Evolutionary conservation across 2,797 vertebrate genomes (phyloP).

Genomic region (Varecia variegata): DNA sequence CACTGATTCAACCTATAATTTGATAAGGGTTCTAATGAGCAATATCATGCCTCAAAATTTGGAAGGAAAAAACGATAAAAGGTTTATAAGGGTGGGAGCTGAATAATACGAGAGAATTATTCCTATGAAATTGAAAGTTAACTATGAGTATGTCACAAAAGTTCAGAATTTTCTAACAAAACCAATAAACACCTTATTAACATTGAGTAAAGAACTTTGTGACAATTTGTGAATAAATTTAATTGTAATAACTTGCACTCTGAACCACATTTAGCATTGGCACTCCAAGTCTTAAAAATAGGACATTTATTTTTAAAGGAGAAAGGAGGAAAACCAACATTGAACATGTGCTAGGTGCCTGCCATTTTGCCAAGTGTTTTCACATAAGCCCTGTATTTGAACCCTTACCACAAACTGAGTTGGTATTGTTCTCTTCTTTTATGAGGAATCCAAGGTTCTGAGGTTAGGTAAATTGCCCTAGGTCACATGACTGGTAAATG

Average conservation of each 20-base stretch:
- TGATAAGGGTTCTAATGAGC: background rate
- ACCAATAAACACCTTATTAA: background rate
- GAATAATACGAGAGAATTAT: background rate
- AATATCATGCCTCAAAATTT: background rate
- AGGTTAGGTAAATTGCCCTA: background rate
- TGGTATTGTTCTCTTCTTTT: background rate
- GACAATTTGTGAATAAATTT: background rate
- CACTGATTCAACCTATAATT: background rate
- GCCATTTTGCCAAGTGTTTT: slow-evolving; percentile 19
- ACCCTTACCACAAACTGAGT: background rate
- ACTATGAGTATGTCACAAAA: background rate
- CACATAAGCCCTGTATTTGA: background rate
- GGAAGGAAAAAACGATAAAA: background rate
- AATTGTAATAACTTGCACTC: background rate
- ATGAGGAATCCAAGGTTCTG: background rate
- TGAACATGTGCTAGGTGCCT: background rate
- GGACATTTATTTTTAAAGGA: background rate
- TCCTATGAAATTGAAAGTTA: background rate
- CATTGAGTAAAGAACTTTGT: background rate
- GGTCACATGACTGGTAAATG: background rate
- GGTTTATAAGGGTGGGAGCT: background rate
- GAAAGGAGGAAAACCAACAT: background rate
- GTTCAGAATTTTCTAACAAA: slow-evolving; percentile 4
- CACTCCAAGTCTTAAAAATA: background rate
- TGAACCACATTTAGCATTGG: background rate